Evolutionary conservation across 2,888 invertebrate genomes (phyloP), one percentile per base, ranked within the genome.

Genomic region (Idaea aversata): DNA sequence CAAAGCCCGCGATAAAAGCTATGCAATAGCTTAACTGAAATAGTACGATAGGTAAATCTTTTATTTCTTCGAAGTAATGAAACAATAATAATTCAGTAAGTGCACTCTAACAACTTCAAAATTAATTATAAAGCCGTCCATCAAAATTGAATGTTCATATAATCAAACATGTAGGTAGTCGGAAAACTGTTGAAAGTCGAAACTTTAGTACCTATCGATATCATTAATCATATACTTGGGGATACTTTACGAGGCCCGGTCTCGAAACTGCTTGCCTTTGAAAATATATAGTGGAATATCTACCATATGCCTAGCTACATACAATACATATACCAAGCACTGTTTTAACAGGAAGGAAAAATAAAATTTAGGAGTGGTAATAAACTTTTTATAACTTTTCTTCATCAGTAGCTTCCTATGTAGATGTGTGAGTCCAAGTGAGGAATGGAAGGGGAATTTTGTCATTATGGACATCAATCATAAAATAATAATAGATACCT

Each of bases 201-300:
- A 36, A 36, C 36, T 36, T 38, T 34, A 58, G 57, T 16, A 59
- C 10, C 60, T 34, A 63, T 61, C 63, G 59, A 63, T 61, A 34
- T 64, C 65, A 67, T 68, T 68, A 65, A 65, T 70, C 70, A 70
- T 70, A 3, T 63, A 36, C 63, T 15, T 57, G 61, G 63, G 65
- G 59, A 64, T 62, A 67, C 67, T 67, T 65, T 65, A 64, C 69
- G 62, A 65, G 65, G 63, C 64, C 63, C 64, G 25, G 69, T 67
- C 67, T 61, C 57, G 36, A 10, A 65, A 64, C 65, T 25, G 25
- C 25, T 65, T 60, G 58, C 65, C 65, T 63, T 61, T 58, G 62
- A 63, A 5, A 38, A 63, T 61, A 61, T 66, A 62, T 62, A 63
- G 57, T 63, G 16, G 62, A 62, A 62, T 36, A 36, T 7, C 36